Conservation (phyloP, 2,797 vertebrate genomes). For the Pteropus rufus region DNA sequence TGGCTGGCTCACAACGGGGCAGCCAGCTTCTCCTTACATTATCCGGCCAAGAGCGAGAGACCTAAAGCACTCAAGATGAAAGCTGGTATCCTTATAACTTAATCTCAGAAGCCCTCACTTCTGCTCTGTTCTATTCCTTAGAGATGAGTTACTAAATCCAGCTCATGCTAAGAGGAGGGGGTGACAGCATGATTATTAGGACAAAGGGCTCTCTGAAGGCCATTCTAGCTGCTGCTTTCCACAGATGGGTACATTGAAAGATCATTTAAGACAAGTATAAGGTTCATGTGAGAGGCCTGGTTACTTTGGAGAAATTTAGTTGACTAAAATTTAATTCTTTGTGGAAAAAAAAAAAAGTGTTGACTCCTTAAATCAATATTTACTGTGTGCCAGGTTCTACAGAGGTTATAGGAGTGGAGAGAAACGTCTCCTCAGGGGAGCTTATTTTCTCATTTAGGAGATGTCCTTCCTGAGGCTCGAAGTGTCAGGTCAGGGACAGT, state of each 20-base stretch:
- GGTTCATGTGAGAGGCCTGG: background rate
- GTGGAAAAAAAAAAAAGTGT: background rate
- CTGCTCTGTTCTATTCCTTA: background rate
- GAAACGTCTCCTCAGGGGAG: fast-evolving
- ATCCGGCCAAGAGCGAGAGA: background rate
- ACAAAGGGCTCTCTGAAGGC: background rate
- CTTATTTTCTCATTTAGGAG: background rate
- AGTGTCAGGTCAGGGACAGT: background rate
- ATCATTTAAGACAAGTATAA: background rate
- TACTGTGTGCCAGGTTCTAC: background rate
- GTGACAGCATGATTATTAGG: background rate
- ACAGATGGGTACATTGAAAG: background rate
- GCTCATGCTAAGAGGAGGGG: background rate
- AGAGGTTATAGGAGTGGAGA: background rate
- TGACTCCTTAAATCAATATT: background rate
- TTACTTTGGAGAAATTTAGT: background rate
- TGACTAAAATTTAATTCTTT: constrained; percentile 1
- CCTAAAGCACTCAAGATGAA: background rate
- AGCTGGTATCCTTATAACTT: background rate
- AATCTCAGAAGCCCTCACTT: background rate
- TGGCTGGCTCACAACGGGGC: no score
- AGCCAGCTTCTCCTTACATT: no score
- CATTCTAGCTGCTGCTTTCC: no score
- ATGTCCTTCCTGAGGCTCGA: background rate
- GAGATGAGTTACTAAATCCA: background rate